Percentiles rank a stretch among this genome's conserved stretches.
Evolutionary conservation across 2,113 vertebrate genomes (phyloP).

Genomic region (Brachionichthys hirsutus): DNA sequence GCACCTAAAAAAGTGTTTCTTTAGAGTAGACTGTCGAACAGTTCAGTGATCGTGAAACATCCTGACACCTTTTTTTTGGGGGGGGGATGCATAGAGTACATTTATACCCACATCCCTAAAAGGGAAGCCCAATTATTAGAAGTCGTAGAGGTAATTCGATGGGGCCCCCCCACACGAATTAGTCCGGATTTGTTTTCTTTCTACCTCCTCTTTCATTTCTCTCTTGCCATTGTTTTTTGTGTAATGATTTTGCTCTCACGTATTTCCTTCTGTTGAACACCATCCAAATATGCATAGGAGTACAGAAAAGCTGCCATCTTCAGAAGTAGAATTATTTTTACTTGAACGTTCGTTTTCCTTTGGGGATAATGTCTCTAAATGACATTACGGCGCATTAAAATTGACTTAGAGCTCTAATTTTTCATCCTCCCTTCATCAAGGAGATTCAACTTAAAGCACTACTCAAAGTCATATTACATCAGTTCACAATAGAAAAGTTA

Average conservation of each 20-base stretch:
- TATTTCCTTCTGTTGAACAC: constrained; percentile 37
- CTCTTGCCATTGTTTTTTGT: too few relatives aligned
- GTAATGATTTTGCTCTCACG: too few relatives aligned
- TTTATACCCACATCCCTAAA: constrained; percentile 18
- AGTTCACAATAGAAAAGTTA: too few relatives aligned
- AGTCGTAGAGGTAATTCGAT: constrained; percentile 1
- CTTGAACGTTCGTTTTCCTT: constrained; percentile 11
- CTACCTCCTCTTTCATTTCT: too few relatives aligned
- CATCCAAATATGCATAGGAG: constrained; percentile 22
- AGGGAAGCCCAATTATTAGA: constrained; percentile 36
- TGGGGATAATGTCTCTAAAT: background rate
- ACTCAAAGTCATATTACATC: too few relatives aligned
- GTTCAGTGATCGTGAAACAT: constrained; percentile 15
- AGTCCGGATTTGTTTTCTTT: too few relatives aligned
- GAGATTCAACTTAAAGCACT: constrained; percentile 27
- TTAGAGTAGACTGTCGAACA: constrained; percentile 12
- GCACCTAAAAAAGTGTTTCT: constrained; percentile 28
- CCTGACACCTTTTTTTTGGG: too few relatives aligned
- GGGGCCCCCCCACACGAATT: too few relatives aligned
- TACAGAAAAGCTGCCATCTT: constrained; percentile 3
- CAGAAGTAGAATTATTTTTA: background rate
- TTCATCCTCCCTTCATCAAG: constrained; percentile 1
- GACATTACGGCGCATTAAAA: constrained; percentile 1
- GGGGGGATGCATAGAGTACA: background rate
- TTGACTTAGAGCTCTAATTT: background rate